Evolutionary conservation across 2,888 invertebrate genomes (phyloP).

Genomic region (Clusia tigrina): DNA sequence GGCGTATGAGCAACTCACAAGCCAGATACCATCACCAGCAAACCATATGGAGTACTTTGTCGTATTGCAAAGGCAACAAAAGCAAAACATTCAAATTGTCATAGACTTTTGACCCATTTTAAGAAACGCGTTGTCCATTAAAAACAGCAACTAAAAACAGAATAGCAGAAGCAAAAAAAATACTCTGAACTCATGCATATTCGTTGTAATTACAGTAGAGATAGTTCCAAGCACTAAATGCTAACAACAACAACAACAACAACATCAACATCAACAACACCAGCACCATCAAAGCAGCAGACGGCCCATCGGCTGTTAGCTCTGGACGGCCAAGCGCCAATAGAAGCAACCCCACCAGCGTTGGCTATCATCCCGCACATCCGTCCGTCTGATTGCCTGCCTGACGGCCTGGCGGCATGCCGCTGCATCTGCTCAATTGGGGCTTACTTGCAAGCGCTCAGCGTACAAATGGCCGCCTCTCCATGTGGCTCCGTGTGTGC

Average conservation of each 20-base stretch:
- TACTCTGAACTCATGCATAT: background rate
- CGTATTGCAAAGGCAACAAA: constrained; percentile 42
- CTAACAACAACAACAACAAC: background rate
- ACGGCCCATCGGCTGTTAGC: background rate
- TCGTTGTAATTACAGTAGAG: background rate
- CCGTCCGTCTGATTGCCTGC: background rate
- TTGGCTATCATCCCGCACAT: background rate
- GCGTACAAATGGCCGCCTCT: background rate
- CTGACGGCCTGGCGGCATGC: background rate
- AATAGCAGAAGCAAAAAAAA: background rate
- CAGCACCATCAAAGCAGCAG: background rate
- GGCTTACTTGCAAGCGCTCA: too few relatives aligned
- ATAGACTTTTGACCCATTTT: constrained; percentile 65
- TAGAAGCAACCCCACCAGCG: too few relatives aligned
- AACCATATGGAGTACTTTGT: background rate
- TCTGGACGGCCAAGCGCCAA: too few relatives aligned
- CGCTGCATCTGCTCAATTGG: constrained; percentile 9
- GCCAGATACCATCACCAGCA: background rate
- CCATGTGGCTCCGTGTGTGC: constrained; percentile 11
- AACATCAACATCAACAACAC: background rate
- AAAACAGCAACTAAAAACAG: constrained; percentile 36
- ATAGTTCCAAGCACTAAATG: background rate
- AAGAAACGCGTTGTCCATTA: constrained; percentile 56
- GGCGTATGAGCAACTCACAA: background rate
- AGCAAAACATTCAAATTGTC: constrained; percentile 46